Conservation (phyloP, 1,140 invertebrate genomes). For the Bombus vancouverensis region DNA sequence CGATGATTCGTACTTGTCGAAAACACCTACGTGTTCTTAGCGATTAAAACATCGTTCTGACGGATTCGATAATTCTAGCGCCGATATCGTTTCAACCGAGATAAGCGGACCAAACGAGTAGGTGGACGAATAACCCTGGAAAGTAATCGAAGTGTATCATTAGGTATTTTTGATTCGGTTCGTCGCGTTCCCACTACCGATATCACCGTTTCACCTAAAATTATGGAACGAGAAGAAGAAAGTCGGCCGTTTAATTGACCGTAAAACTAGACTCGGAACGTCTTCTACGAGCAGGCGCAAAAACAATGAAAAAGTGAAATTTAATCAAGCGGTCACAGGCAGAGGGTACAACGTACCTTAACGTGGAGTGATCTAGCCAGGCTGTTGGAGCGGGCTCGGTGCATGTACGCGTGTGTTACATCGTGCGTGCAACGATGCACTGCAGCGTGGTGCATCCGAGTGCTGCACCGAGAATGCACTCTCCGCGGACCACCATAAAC, state of each 20-base stretch:
- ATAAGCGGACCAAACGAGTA: too few species aligned
- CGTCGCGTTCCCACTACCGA: background rate
- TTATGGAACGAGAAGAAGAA: background rate
- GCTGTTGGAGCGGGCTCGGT: conserved; percentile 8
- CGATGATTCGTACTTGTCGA: too few species aligned
- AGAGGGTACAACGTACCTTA: conserved; percentile 35
- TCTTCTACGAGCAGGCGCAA: background rate
- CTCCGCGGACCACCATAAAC: conserved; percentile 58
- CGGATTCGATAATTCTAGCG: too few species aligned
- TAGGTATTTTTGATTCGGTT: too few species aligned
- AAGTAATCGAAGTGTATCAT: too few species aligned
- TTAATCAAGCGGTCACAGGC: conserved; percentile 26
- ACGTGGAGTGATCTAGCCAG: conserved; percentile 29
- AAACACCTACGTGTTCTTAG: background rate
- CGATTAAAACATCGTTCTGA: background rate
- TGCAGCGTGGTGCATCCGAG: conserved; percentile 58
- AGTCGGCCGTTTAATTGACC: conserved; percentile 4
- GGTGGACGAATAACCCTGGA: too few species aligned
- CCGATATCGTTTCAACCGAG: too few species aligned
- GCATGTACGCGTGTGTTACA: conserved; percentile 48
- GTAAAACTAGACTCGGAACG: conserved; percentile 9
- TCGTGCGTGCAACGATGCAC: conserved; percentile 49
- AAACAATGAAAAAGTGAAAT: conserved; percentile 22
- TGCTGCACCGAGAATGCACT: conserved; percentile 53
- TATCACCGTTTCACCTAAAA: background rate